Conservation (phyloP, 2,888 invertebrate genomes). For the Tromatobia lineatoria region DNA sequence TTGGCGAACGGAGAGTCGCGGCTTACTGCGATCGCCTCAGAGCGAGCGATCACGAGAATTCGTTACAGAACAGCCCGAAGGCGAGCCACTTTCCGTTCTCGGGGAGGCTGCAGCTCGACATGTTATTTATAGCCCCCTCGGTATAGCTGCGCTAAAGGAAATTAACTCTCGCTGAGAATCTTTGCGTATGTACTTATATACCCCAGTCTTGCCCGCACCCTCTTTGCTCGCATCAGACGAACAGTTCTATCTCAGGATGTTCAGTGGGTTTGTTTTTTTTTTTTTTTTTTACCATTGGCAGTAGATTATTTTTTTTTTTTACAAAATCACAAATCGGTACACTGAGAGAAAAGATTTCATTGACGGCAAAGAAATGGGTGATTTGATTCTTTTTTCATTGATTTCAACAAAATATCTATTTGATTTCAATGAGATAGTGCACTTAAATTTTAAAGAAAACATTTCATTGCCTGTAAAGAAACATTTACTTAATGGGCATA, state of each 20-base stretch:
- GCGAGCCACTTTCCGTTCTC: slow-evolving; percentile 84
- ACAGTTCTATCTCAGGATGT: not conserved
- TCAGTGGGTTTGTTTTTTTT: too few relatives aligned
- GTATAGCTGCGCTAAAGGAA: slow-evolving; percentile 77
- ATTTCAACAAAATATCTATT: too few relatives aligned
- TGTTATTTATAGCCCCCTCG: slow-evolving; percentile 82
- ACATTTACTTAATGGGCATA: too few relatives aligned
- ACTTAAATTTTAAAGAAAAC: too few relatives aligned
- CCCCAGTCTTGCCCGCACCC: slow-evolving; percentile 20
- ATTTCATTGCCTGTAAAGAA: too few relatives aligned
- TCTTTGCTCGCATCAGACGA: not conserved
- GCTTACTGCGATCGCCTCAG: slow-evolving; percentile 31
- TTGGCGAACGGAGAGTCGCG: not conserved
- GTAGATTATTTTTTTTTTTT: too few relatives aligned
- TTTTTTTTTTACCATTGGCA: too few relatives aligned
- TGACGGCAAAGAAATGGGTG: too few relatives aligned
- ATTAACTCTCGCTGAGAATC: slow-evolving; percentile 73
- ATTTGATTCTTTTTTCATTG: too few relatives aligned
- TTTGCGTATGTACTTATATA: slow-evolving; percentile 51
- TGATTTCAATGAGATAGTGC: too few relatives aligned
- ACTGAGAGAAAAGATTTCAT: too few relatives aligned
- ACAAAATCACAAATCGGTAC: not conserved
- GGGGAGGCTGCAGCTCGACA: slow-evolving; percentile 77
- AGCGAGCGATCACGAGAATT: slow-evolving; percentile 82
- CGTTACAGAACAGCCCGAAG: slow-evolving; percentile 82